Evolutionary conservation across 2,797 vertebrate genomes (phyloP), one percentile per base, ranked within the genome.

Genomic region (Erithacus rubecula): DNA sequence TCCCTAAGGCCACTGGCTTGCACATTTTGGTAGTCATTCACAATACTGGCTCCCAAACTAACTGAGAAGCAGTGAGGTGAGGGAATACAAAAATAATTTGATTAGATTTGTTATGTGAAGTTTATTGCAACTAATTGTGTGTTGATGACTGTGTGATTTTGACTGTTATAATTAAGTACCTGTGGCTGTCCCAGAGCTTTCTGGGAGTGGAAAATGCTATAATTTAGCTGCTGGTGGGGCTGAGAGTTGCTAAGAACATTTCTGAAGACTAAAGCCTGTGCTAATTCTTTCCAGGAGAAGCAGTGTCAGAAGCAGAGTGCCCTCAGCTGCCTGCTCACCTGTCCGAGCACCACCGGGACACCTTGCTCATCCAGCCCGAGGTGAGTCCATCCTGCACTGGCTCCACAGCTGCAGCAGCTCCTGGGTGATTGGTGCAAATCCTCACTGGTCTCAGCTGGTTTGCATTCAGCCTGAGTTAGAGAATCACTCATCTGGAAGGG

Each of bases 291-390:
- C 53, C 93, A 99, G 99, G 99, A 96, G 98, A 98, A 80, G 91
- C 94, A 58, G 84, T 71, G 41, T 97, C 97, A 92, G 96, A 92
- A 34, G 77, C 86, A 26, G 97, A 97, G 49, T 94, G 64, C 63
- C 96, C 95, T 67, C 94, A 59, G 65, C 97, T 99, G 59, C 98
- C 99, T 15, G 49, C 95, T 71, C 99, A 99, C 95, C 97, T 99
- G 58, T 97, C 97, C 44, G 96, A 98, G 55, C 97, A 99, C 89
- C 97, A 93, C 43, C 98, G 99, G 94, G 98, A 98, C 90, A 80
- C 93, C 3, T 93, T 99, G 59, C 98, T 99, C 83, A 96, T 99
- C 34, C 97, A 99, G 49, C 99, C 99, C 15, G 99, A 99, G 99
- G 99, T 99, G 98, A 30, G 32, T 53, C 18, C 52, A 53, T 36